phyloP scores from a whole-genome alignment of 2,797 vertebrate species.

The Manis pentadactyla region DNA sequence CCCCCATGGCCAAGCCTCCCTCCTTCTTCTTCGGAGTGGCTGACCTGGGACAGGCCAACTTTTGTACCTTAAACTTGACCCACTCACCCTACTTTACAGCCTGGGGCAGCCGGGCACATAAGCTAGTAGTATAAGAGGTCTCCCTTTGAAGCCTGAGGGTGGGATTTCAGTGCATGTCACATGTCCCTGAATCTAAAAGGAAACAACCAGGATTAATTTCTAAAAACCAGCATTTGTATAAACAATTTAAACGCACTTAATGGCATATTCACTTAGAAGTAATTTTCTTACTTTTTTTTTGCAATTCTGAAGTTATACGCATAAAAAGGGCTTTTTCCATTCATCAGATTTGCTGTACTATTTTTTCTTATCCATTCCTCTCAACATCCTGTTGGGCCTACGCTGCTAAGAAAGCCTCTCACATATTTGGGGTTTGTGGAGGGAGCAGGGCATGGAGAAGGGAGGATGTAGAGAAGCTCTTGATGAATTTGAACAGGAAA shows the following conservation, averaged over 20 bases:
- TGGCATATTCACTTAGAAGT: neutral
- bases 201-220: neutral
- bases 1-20: neutral
- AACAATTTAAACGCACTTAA: slow-evolving; percentile 10
- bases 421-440: slow-evolving; percentile 12
- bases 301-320: neutral
- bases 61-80: neutral
- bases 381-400: slow-evolving; percentile 62
- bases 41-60: neutral
- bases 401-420: slow-evolving; percentile 59
- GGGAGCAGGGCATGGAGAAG: neutral
- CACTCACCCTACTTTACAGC: neutral
- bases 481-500: slow-evolving; percentile 75
- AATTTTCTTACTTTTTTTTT: slow-evolving; percentile 2
- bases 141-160: neutral
- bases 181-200: neutral
- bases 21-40: neutral
- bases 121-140: neutral
- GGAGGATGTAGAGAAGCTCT: slow-evolving; percentile 43
- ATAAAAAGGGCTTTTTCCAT: slow-evolving; percentile 28
- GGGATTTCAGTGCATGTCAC: neutral
- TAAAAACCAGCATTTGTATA: neutral
- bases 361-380: slow-evolving; percentile 47
- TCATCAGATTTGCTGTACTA: slow-evolving; percentile 15
- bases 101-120: neutral